Conservation (phyloP, 2,797 vertebrate species). For the Spinibarbus caldwelli region DNA sequence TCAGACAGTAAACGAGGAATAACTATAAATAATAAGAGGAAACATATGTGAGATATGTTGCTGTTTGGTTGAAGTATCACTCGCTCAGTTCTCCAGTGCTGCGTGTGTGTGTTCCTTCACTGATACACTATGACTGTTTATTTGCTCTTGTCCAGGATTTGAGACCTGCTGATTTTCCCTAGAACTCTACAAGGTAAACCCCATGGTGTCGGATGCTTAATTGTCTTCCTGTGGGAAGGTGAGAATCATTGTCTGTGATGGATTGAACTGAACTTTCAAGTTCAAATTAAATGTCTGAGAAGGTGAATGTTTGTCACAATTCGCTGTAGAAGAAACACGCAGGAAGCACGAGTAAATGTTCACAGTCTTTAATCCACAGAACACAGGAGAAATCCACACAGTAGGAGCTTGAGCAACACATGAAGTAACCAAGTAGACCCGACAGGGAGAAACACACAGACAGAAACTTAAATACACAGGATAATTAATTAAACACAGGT, state of each 20-base stretch:
- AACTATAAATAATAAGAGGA: neutral
- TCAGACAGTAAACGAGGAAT: neutral
- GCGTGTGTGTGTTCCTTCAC: conserved; percentile 41
- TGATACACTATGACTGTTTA: conserved; percentile 80
- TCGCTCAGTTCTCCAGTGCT: conserved; percentile 66
- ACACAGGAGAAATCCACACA: no score
- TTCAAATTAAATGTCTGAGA: conserved; percentile 67
- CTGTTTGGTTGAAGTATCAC: conserved; percentile 53
- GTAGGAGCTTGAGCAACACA: no score
- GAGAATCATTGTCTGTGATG: conserved; percentile 73
- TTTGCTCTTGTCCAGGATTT: conserved; percentile 69
- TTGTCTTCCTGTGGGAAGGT: conserved; percentile 68
- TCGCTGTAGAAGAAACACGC: no score
- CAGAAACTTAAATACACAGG: no score
- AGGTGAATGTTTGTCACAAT: no score
- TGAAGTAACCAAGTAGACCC: no score
- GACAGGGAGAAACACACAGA: no score
- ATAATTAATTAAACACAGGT: no score
- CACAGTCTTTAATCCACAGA: no score
- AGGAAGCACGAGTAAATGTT: no score
- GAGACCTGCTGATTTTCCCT: conserved; percentile 66
- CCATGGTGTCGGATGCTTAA: conserved; percentile 71
- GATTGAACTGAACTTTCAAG: conserved; percentile 71
- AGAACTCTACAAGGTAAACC: conserved; percentile 68
- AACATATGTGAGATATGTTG: conserved; percentile 51